phyloP scores from a whole-genome alignment of 2,797 vertebrate species.

The Sternotherus odoratus region DNA sequence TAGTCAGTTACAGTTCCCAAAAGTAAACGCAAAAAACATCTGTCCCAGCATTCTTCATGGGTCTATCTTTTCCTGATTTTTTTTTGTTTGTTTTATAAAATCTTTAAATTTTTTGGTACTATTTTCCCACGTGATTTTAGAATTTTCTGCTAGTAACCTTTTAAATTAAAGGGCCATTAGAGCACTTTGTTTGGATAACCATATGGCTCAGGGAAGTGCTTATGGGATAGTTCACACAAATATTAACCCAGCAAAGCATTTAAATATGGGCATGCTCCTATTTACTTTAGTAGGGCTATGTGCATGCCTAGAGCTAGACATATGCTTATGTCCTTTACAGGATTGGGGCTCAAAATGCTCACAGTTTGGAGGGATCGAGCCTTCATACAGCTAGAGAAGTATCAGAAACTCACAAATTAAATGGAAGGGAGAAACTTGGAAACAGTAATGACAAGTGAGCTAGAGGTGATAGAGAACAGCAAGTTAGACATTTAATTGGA shows the following conservation, averaged over 20 bases:
- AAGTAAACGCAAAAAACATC: neutral
- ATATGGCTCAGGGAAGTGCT: neutral
- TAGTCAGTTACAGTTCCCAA: neutral
- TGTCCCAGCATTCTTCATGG: neutral
- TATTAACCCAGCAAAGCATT: slow-evolving; percentile 11
- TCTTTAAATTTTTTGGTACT: neutral
- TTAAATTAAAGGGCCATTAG: neutral
- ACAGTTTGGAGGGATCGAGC: neutral
- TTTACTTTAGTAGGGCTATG: slow-evolving; percentile 5
- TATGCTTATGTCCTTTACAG: neutral
- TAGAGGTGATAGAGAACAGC: neutral
- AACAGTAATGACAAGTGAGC: neutral
- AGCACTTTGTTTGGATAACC: neutral
- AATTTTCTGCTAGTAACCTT: neutral
- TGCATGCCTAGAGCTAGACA: neutral
- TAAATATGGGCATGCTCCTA: neutral
- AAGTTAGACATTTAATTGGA: neutral
- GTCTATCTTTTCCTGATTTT: neutral
- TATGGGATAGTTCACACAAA: neutral
- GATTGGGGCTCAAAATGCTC: neutral
- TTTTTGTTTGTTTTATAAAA: neutral
- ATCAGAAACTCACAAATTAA: neutral
- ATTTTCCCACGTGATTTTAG: neutral
- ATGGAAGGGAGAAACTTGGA: neutral
- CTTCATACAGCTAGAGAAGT: neutral